Base-by-base conservation (phyloP, 2,113 vertebrate species). In the Astur gentilis region DNA sequence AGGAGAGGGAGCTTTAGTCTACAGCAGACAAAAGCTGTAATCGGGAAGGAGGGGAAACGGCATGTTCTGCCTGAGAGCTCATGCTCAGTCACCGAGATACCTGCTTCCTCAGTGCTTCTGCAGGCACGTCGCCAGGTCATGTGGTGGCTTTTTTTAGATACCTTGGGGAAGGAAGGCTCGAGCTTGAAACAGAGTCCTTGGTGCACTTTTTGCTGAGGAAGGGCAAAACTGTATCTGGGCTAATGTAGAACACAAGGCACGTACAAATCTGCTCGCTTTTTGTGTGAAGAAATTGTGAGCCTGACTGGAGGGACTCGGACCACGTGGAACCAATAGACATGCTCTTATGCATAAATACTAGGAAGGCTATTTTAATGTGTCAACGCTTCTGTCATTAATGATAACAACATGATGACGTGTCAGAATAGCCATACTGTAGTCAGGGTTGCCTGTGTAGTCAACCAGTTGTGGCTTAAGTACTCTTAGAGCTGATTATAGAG, bases 1-100 rank as follows among this genome's bases (percentile, higher is more conserved):
- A 79, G 91, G 95, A 96, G 96, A 97, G 95, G 96, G 96, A 95
- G 96, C 95, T 96, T 94, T 65, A 92, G 42, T 49, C 58, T 70
- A 7, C 34, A 12, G 60, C 40, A 42, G 60, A 86, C 58, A 76
- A 93, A 78, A 88, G 80, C 82, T 61, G 49, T 50, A 1, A 16
- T 73, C 14, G 34, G n/a, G 25, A 61, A 42, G 70, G 80, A 79
- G 10, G 31, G 19, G 18, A 49, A 72, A 6, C 50, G 0, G n/a
- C 32, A 3, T 22, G 23, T 14, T 78, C 4, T 10, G 14, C 52
- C 7, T 45, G 66, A 32, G 50, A 73, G 16, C 82, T 67, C 21
- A 3, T n/a, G 36, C 57, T 73, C 31, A 1, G 34, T 57, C 23
- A 13, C n/a, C 1, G 31, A 60, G 47, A 13, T 80, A 71, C 10